Evolutionary conservation across 1,140 invertebrate genomes (phyloP).

Genomic region (Pseudomyrmex gracilis): DNA sequence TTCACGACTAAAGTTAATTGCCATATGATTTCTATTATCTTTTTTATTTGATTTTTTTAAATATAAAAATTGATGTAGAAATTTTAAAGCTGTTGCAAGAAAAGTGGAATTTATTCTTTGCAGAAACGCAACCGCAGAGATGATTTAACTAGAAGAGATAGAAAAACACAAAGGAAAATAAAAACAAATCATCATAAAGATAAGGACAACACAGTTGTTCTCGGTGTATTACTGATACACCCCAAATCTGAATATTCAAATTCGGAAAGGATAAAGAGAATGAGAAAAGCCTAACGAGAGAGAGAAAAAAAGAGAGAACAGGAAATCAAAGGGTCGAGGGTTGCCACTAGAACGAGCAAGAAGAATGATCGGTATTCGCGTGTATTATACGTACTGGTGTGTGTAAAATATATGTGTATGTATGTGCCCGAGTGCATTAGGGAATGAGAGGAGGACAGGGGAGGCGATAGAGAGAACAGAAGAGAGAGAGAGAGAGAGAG

Average conservation of each 20-base stretch:
- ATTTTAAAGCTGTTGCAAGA: not conserved
- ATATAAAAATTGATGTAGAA: no score
- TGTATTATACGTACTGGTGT: not conserved
- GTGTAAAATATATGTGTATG: slow-evolving; percentile 7
- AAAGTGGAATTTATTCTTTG: not conserved
- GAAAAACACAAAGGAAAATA: not conserved
- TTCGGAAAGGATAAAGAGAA: slow-evolving; percentile 10
- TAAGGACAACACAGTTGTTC: not conserved
- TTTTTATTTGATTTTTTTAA: not conserved
- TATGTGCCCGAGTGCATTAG: slow-evolving; percentile 39
- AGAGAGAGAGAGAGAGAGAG: slow-evolving; percentile 2
- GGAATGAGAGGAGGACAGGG: slow-evolving; percentile 15
- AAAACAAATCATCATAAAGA: slow-evolving; percentile 12
- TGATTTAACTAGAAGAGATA: not conserved
- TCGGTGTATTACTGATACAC: slow-evolving; percentile 28
- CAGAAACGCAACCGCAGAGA: not conserved
- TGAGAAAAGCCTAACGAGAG: not conserved
- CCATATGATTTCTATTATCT: no score
- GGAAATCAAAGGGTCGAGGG: slow-evolving; percentile 68
- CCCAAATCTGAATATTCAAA: slow-evolving; percentile 40
- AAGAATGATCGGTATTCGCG: slow-evolving; percentile 54
- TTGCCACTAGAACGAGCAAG: slow-evolving; percentile 43
- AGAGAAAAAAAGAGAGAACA: slow-evolving; percentile 15
- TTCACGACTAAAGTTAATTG: no score
- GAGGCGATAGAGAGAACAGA: slow-evolving; percentile 40